Evolutionary conservation across 2,888 invertebrate genomes (phyloP).

Genomic region (Cheilosia urbana): DNA sequence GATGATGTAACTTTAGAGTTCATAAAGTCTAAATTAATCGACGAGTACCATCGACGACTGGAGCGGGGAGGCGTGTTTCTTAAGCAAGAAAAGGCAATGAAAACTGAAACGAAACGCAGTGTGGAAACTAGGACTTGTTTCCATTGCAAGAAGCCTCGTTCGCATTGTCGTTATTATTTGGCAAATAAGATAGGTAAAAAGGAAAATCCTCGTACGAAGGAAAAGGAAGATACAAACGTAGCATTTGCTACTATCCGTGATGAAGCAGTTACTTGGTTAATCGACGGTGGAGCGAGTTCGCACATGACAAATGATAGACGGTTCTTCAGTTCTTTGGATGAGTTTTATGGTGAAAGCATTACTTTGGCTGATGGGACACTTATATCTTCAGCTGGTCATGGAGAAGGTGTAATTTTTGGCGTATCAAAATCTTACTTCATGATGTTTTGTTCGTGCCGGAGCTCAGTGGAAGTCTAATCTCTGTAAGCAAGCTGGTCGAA

Average conservation of each 20-base stretch:
- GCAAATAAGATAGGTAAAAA: not conserved
- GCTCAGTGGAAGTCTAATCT: too few relatives aligned
- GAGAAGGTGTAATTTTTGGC: too few relatives aligned
- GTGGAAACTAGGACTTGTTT: slow-evolving; percentile 1
- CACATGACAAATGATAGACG: too few relatives aligned
- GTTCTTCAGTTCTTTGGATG: too few relatives aligned
- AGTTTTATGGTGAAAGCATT: too few relatives aligned
- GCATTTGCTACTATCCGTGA: too few relatives aligned
- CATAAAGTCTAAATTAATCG: not conserved
- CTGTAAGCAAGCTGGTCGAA: too few relatives aligned
- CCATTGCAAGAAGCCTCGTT: not conserved
- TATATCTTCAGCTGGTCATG: too few relatives aligned
- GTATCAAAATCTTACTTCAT: too few relatives aligned
- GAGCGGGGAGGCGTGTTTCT: not conserved
- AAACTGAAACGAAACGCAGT: not conserved
- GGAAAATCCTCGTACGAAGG: not conserved
- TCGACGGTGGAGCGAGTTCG: too few relatives aligned
- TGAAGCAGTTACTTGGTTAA: not conserved
- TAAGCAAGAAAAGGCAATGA: not conserved
- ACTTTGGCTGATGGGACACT: too few relatives aligned
- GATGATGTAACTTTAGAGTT: not conserved
- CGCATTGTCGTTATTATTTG: not conserved
- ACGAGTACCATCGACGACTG: not conserved
- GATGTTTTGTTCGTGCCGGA: too few relatives aligned
- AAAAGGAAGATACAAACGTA: not conserved